A percentile compares a stretch with the other conserved stretches of the same genome.
Evolutionary conservation across 2,888 invertebrate genomes (phyloP).

Genomic region (Nomada fabriciana): DNA sequence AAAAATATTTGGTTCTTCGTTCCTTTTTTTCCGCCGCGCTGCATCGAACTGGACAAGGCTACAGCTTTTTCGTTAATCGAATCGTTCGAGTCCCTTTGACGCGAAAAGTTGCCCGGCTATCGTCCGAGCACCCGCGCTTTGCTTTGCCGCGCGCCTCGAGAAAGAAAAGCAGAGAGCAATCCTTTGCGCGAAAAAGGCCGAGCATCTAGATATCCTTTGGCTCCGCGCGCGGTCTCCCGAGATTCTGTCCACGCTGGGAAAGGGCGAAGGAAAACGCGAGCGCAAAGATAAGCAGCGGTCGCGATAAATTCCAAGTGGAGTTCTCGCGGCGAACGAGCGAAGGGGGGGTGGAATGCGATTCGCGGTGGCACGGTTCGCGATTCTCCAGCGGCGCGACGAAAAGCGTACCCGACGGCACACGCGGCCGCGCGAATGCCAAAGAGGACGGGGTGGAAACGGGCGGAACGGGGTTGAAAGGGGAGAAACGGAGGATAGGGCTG

Average conservation of each 20-base stretch:
- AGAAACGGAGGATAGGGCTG: constrained; percentile 37
- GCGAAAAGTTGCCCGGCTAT: too few species aligned
- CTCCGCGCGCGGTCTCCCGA: too few species aligned
- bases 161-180: too few species aligned
- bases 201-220: too few species aligned
- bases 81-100: not conserved
- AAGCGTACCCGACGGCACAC: not conserved
- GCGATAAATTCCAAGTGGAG: constrained; percentile 17
- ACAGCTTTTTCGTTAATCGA: not conserved
- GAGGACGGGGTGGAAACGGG: not conserved
- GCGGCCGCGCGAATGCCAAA: not conserved
- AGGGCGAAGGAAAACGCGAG: not conserved
- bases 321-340: not conserved
- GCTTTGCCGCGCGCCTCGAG: too few species aligned
- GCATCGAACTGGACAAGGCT: too few species aligned
- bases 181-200: too few species aligned
- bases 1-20: constrained; percentile 43
- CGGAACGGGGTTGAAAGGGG: constrained; percentile 25
- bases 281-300: not conserved
- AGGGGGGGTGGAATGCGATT: not conserved
- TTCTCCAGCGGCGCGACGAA: not conserved
- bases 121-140: too few species aligned
- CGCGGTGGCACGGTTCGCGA: constrained; percentile 5
- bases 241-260: not conserved
- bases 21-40: not conserved